Evolutionary conservation across 2,797 vertebrate genomes (phyloP).

Genomic region (Anguilla pacifica): DNA sequence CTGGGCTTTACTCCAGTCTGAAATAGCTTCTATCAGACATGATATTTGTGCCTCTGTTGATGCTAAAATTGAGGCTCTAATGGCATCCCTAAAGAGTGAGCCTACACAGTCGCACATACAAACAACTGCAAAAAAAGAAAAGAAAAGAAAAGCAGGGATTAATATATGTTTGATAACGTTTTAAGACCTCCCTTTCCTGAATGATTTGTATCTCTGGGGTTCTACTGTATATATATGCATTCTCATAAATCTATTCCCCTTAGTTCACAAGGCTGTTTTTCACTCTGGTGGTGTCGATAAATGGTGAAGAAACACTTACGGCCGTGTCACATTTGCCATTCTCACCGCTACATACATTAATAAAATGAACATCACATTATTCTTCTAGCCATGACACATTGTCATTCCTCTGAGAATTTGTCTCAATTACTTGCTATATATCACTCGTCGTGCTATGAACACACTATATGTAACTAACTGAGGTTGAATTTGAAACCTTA

Average conservation of each 20-base stretch:
- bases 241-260: too few species aligned
- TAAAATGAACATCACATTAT: background rate
- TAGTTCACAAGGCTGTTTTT: background rate
- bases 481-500: too few species aligned
- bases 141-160: background rate
- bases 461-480: too few species aligned
- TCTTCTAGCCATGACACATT: background rate
- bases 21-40: too few species aligned
- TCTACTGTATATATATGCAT: too few species aligned
- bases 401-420: background rate
- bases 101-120: too few species aligned
- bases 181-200: background rate
- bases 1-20: too few species aligned
- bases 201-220: background rate
- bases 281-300: background rate
- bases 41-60: background rate
- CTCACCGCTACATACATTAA: background rate
- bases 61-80: background rate
- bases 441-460: too few species aligned
- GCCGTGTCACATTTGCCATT: too few species aligned
- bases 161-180: background rate
- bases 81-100: too few species aligned
- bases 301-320: background rate
- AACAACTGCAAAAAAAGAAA: background rate
- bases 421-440: too few species aligned